Evolutionary conservation across 2,888 invertebrate genomes (phyloP).

Genomic region (Tenthredo mesomela): DNA sequence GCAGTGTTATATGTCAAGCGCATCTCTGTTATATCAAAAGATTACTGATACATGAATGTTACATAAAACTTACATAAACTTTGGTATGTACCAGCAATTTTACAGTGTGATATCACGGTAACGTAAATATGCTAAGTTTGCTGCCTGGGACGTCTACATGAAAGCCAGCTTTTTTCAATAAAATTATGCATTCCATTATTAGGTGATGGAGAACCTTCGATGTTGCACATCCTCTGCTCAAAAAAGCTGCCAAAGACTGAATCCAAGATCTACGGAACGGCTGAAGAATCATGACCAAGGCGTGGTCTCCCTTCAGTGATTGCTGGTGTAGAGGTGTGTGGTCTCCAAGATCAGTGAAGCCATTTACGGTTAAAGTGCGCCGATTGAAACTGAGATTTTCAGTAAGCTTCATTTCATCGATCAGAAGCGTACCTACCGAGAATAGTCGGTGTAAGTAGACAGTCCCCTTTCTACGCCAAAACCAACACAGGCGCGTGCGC

Average conservation of each 20-base stretch:
- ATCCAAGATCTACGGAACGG: constrained; percentile 62
- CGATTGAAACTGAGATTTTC: constrained; percentile 59
- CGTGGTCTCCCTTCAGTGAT: constrained; percentile 63
- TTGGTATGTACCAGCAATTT: no score
- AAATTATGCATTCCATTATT: constrained; percentile 62
- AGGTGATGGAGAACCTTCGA: constrained; percentile 62
- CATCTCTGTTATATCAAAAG: no score
- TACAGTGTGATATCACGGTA: no score
- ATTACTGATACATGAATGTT: no score
- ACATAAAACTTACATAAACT: no score
- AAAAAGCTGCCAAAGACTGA: constrained; percentile 57
- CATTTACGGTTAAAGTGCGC: constrained; percentile 56
- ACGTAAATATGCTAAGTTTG: no score
- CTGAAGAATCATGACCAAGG: constrained; percentile 64
- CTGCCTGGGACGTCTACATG: constrained; percentile 56
- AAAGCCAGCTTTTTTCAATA: constrained; percentile 60
- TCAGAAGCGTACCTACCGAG: constrained; percentile 53
- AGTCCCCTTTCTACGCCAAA: no score
- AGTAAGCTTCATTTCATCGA: constrained; percentile 63
- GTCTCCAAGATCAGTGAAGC: constrained; percentile 62
- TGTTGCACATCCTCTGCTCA: constrained; percentile 56
- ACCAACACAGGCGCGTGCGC: no score
- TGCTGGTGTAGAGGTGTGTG: constrained; percentile 61
- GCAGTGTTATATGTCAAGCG: no score
- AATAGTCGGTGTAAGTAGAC: no score